phyloP scores from a whole-genome alignment of 2,797 vertebrate genomes.

The Oryzias sinensis region DNA sequence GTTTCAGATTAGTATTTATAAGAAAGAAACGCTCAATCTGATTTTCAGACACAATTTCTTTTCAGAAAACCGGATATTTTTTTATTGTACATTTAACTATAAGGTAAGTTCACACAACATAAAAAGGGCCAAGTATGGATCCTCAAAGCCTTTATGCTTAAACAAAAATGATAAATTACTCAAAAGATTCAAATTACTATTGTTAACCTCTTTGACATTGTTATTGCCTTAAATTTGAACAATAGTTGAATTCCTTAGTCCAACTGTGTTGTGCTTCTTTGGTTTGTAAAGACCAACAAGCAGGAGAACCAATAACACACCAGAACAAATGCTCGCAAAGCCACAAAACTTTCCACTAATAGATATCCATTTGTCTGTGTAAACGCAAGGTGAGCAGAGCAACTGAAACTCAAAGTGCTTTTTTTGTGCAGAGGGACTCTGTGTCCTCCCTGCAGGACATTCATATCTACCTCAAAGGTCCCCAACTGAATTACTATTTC shows the following conservation, averaged over 20 bases:
- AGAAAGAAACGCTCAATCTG: too few relatives aligned
- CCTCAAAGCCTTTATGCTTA: too few relatives aligned
- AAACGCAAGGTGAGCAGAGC: conserved; percentile 61
- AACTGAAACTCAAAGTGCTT: conserved; percentile 62
- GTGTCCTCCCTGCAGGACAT: conserved; percentile 46
- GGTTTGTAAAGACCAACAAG: conserved; percentile 1
- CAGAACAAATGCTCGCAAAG: neutral
- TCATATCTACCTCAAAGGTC: conserved; percentile 44
- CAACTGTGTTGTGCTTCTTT: neutral
- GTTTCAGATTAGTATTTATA: too few relatives aligned
- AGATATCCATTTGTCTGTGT: conserved; percentile 63
- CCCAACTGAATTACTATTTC: conserved; percentile 37
- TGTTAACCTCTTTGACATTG: neutral
- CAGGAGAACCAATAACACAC: neutral
- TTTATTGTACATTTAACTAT: too few relatives aligned
- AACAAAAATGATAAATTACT: conserved; percentile 5
- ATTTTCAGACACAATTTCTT: too few relatives aligned
- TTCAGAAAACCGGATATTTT: too few relatives aligned
- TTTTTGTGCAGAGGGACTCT: conserved; percentile 49
- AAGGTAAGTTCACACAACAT: too few relatives aligned
- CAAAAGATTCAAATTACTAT: neutral
- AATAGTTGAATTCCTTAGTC: neutral
- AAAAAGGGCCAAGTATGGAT: too few relatives aligned
- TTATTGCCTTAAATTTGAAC: neutral
- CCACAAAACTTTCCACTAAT: conserved; percentile 45